These are phyloP conservation scores for Hippolais icterina DNA, from an alignment of 2,113 vertebrate genomes.

Conservation along the genomic window DNA sequence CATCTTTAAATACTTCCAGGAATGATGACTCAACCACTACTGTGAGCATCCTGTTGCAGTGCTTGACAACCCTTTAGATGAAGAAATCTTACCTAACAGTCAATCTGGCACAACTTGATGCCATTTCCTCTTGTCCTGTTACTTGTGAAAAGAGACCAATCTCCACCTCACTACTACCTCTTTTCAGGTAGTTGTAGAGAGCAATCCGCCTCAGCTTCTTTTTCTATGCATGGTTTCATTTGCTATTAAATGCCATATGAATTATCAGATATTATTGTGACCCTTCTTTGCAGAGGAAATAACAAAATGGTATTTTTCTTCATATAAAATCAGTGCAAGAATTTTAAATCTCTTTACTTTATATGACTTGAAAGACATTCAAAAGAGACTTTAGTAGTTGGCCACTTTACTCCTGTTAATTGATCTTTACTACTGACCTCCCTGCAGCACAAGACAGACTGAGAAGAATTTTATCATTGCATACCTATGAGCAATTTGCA, in stretches of 20 bases:
- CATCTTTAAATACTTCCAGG: background rate
- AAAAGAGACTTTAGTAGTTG: background rate
- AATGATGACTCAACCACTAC: background rate
- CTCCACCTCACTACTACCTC: background rate
- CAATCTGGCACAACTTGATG: background rate
- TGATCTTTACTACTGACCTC: background rate
- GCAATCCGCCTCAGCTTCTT: background rate
- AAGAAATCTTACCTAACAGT: background rate
- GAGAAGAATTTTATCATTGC: background rate
- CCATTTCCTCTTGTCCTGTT: background rate
- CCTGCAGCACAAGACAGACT: background rate
- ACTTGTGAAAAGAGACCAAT: background rate
- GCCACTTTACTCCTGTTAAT: background rate
- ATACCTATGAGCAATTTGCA: background rate
- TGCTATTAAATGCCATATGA: background rate
- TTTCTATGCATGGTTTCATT: background rate
- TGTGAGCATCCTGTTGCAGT: background rate
- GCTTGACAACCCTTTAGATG: accelerated
- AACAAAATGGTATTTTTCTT: background rate
- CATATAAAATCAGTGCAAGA: background rate
- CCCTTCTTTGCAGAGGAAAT: background rate
- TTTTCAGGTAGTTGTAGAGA: background rate
- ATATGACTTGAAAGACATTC: background rate
- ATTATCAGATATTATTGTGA: background rate
- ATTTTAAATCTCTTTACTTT: background rate